Percentiles rank a stretch among this genome's conserved stretches.
These are phyloP conservation scores for Parauchenoglanis punctatus DNA, from an alignment of 2,797 vertebrate genomes.

Conservation along the genomic window DNA sequence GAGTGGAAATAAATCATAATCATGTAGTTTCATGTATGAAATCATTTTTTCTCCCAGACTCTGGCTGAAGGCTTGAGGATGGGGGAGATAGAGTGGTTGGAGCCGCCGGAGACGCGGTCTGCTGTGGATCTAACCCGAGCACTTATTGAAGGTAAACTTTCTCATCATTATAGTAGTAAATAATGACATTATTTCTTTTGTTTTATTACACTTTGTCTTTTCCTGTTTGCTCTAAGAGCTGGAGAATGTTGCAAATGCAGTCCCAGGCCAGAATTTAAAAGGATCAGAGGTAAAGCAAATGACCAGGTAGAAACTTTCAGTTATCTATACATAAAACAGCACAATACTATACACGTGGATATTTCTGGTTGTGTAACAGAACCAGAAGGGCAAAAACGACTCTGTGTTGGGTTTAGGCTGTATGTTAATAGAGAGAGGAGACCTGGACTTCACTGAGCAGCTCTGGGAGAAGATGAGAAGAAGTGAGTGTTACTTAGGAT, in stretches of 20 bases:
- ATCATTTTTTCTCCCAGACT: conserved; percentile 69
- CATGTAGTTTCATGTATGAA: background rate
- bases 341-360: background rate
- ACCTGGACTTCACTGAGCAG: conserved; percentile 93
- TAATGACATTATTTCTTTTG: background rate
- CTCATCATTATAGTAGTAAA: background rate
- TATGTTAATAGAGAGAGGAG: conserved; percentile 80
- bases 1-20: background rate
- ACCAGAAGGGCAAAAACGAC: conserved; percentile 72
- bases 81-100: conserved; percentile 87
- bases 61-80: conserved; percentile 86
- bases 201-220: background rate
- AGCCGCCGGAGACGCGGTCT: conserved; percentile 78
- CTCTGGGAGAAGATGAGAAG: conserved; percentile 91
- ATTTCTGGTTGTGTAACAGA: conserved; percentile 61
- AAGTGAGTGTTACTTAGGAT: conserved; percentile 73
- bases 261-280: conserved; percentile 66
- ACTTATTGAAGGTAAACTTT: conserved; percentile 81
- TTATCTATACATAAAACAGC: background rate
- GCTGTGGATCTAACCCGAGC: conserved; percentile 82
- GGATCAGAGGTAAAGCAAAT: conserved; percentile 72
- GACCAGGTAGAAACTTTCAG: background rate
- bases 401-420: conserved; percentile 73
- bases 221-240: conserved; percentile 75
- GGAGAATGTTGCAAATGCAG: conserved; percentile 77